These are phyloP conservation scores for Notarius quadriscutis DNA, from an alignment of 2,113 vertebrate species.

Conservation along the genomic window DNA sequence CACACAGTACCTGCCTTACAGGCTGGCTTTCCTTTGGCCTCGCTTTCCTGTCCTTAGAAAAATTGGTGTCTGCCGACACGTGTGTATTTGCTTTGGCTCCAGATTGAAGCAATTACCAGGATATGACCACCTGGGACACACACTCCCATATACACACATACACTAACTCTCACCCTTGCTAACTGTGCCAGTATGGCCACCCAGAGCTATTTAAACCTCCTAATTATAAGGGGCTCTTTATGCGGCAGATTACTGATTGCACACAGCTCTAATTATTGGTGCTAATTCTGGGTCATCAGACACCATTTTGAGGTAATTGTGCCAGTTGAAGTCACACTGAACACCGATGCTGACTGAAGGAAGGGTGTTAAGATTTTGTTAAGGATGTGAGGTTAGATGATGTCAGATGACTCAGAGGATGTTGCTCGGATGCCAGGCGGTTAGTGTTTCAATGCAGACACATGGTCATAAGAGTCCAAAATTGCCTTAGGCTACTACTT, in stretches of 20 bases:
- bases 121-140: slow-evolving; percentile 44
- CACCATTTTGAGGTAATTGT: slow-evolving; percentile 51
- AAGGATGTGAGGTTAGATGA: slow-evolving; percentile 17
- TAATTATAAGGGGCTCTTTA: slow-evolving; percentile 56
- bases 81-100: slow-evolving; percentile 52
- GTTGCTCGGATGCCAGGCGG: slow-evolving; percentile 16
- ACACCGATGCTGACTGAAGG: slow-evolving; percentile 10
- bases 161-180: slow-evolving; percentile 23
- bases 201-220: slow-evolving; percentile 61
- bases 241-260: slow-evolving; percentile 54
- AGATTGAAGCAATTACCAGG: slow-evolving; percentile 60
- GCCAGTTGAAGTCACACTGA: slow-evolving; percentile 30
- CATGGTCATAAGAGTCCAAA: not conserved
- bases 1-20: not conserved
- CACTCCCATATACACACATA: not conserved
- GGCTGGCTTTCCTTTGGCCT: slow-evolving; percentile 18
- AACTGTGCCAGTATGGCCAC: slow-evolving; percentile 56
- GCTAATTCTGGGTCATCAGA: slow-evolving; percentile 58
- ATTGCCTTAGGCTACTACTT: slow-evolving; percentile 11
- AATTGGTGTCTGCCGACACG: slow-evolving; percentile 39
- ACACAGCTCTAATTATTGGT: slow-evolving; percentile 53
- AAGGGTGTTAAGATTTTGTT: slow-evolving; percentile 20
- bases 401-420: slow-evolving; percentile 41
- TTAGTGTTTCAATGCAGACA: slow-evolving; percentile 7
- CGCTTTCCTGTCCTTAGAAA: slow-evolving; percentile 26